Conservation (phyloP, 2,113 vertebrate genomes). For the Alexandromys fortis region DNA sequence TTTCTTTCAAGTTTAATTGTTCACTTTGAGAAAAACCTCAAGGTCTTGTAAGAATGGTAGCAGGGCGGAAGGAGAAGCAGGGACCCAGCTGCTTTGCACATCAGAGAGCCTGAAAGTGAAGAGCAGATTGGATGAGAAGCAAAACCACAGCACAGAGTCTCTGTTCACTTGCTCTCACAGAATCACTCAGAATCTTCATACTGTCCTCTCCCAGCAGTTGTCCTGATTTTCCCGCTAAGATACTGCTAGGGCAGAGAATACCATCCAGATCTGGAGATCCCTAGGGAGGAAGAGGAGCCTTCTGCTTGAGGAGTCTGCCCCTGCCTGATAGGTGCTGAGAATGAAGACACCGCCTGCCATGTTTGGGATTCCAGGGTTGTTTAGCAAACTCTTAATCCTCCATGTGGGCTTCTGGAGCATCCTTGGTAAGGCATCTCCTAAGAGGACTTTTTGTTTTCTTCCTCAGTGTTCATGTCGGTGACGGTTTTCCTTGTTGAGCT, state of each 20-base stretch:
- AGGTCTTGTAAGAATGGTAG: neutral
- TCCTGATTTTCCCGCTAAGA: neutral
- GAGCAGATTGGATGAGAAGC: slow-evolving; percentile 28
- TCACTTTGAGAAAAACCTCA: slow-evolving; percentile 65
- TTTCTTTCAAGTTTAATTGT: slow-evolving; percentile 47
- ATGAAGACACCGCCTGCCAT: slow-evolving; percentile 41
- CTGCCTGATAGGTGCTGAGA: neutral
- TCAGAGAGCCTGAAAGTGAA: slow-evolving; percentile 65
- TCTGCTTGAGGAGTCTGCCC: neutral
- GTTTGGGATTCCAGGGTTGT: neutral
- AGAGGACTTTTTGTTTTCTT: slow-evolving; percentile 25
- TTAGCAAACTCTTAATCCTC: slow-evolving; percentile 36
- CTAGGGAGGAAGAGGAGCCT: neutral
- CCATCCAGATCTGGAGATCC: neutral
- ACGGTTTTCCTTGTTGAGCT: neutral
- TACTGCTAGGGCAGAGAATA: neutral
- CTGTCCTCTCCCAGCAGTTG: neutral
- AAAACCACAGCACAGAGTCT: slow-evolving; percentile 70
- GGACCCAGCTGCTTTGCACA: slow-evolving; percentile 56
- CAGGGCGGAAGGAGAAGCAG: slow-evolving; percentile 53
- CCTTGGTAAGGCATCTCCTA: slow-evolving; percentile 32
- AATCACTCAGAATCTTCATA: neutral
- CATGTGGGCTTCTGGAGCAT: slow-evolving; percentile 44
- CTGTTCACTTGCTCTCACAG: slow-evolving; percentile 42
- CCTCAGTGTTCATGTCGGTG: neutral